These are phyloP conservation scores for Ophioderma brevispina DNA, from an alignment of 35 echinoderm and acorn worm genomes.

Conservation along the genomic window DNA sequence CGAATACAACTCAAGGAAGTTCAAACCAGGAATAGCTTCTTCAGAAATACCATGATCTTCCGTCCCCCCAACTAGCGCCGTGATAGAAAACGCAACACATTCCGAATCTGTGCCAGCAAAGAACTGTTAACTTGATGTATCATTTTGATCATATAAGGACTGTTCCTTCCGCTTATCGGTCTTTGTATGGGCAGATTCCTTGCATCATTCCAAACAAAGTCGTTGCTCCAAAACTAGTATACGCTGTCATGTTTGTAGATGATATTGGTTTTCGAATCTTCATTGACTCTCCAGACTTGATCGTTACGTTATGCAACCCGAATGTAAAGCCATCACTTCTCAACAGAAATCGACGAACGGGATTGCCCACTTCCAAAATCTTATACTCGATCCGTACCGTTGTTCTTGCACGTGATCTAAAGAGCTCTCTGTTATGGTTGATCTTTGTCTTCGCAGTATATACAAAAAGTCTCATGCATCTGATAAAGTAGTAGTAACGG, in stretches of 20 bases:
- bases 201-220: background rate
- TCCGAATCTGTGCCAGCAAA: background rate
- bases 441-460: slow-evolving; percentile 3
- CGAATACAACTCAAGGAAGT: too few relatives aligned
- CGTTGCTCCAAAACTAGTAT: background rate
- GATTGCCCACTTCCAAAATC: background rate
- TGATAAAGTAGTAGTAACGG: background rate
- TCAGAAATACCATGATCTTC: too few relatives aligned
- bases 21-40: too few relatives aligned
- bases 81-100: background rate
- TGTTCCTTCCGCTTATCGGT: background rate
- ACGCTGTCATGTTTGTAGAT: background rate
- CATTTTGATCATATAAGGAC: slow-evolving; percentile 3
- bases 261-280: background rate
- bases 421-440: background rate
- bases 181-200: background rate
- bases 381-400: slow-evolving; percentile 15
- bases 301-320: background rate
- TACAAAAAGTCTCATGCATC: slow-evolving; percentile 15
- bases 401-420: background rate
- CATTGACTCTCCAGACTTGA: background rate
- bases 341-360: slow-evolving; percentile 11
- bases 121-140: background rate
- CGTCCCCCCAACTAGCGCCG: too few relatives aligned
- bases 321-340: slow-evolving; percentile 15